Base-by-base conservation (phyloP, 2,888 invertebrate genomes). In the Brenthis daphne region DNA sequence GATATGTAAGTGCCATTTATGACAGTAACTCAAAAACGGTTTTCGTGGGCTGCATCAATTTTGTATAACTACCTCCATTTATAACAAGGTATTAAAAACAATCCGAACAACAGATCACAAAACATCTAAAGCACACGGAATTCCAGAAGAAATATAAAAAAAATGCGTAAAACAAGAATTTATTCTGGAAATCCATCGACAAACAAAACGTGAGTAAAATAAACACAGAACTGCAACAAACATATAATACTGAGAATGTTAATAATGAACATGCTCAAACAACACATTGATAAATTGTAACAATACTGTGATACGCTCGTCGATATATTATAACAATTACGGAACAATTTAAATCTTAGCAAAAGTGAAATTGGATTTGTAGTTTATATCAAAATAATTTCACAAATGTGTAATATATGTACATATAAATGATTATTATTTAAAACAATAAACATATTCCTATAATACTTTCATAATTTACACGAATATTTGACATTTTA, bases 201-300 rank as follows among this genome's bases (percentile, higher is more conserved):
- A 80, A 74, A 76, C 76, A 78, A 65, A 70, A 83, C 76, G 82
- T 79, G 64, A 69, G 57, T 64, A 66, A 71, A 72, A 70, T 67
- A 73, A 74, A 37, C 29, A 61, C 68, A 64, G 1, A 73, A 53
- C 50, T 63, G 72, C 72, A 71, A 69, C 64, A 73, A 73, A 69
- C 71, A 68, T 65, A 65, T 57, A 72, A 68, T 60, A 73, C 65
- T 74, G 71, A 77, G 65, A 76, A 74, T 76, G 71, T 77, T 76
- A 80, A 76, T 66, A 75, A 68, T 72, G 65, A 64, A 71, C 85
- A 84, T 84, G 84, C 84, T 78, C 73, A 72, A 81, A 80, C 73
- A 79, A 70, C 78, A 57, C 29, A 57, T 65, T 55, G 20, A 37
- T 63, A 61, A 56, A 33, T 48, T 54, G 48, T 20, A 58, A 54